Conservation (phyloP, 1,140 invertebrate species). For the Saccostrea glomerata region DNA sequence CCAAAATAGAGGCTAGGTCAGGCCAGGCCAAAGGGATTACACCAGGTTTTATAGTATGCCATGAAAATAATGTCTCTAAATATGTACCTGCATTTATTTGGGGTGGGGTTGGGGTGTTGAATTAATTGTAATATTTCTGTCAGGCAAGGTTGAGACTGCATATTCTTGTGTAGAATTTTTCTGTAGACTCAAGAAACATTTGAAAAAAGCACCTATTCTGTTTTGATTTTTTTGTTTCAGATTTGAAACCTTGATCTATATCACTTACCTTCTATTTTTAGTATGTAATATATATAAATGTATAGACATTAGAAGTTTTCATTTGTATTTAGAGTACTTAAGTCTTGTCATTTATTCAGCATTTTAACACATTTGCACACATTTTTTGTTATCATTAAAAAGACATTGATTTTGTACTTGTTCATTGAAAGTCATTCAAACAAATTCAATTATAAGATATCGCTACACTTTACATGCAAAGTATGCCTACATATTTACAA, state of each 20-base stretch:
- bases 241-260: not conserved
- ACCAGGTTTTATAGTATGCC: too few species aligned
- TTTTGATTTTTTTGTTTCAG: slow-evolving; percentile 14
- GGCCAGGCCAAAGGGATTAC: too few species aligned
- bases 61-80: too few species aligned
- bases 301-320: not conserved
- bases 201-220: not conserved
- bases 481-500: too few species aligned
- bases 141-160: not conserved
- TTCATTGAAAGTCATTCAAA: not conserved
- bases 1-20: too few species aligned
- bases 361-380: not conserved
- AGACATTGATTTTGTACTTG: not conserved
- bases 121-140: too few species aligned
- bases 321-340: too few species aligned
- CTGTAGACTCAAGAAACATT: not conserved
- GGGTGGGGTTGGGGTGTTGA: too few species aligned
- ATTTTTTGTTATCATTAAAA: not conserved
- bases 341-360: not conserved
- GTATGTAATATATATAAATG: not conserved
- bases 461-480: too few species aligned
- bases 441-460: too few species aligned
- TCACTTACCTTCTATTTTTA: slow-evolving; percentile 28
- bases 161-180: slow-evolving; percentile 10
- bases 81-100: too few species aligned